Conservation (phyloP, 2,888 invertebrate genomes). For the Drosophila quinaria region DNA sequence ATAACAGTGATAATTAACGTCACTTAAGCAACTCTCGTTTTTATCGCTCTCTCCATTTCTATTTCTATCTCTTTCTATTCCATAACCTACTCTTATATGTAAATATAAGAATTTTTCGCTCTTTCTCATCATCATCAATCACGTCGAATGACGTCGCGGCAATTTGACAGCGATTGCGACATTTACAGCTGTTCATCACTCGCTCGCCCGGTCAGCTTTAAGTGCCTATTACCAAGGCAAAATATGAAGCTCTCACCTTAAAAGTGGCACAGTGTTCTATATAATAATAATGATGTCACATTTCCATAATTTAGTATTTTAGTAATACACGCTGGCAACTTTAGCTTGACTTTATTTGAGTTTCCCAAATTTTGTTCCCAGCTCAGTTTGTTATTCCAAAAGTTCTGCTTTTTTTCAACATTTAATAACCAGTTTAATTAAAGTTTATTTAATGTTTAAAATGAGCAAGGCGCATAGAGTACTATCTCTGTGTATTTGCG, state of each 20-base stretch:
- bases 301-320: conserved; percentile 22
- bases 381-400: background rate
- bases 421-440: background rate
- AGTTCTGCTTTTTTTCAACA: background rate
- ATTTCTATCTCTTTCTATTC: background rate
- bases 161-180: conserved; percentile 78
- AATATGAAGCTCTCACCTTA: conserved; percentile 16
- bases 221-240: conserved; percentile 39
- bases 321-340: background rate
- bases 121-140: conserved; percentile 71
- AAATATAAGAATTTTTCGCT: conserved; percentile 2
- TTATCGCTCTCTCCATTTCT: background rate
- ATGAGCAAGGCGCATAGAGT: background rate
- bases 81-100: background rate
- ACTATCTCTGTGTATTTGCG: background rate
- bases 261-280: conserved; percentile 4
- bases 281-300: conserved; percentile 26
- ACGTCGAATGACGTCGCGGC: conserved; percentile 44
- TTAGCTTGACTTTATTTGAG: background rate
- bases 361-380: background rate
- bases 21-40: conserved; percentile 7
- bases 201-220: conserved; percentile 45
- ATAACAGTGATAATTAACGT: conserved; percentile 55
- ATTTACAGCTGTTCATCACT: conserved; percentile 73
- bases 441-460: background rate